Evolutionary conservation across 1,140 invertebrate genomes (phyloP).

Genomic region (Rhyacophila brunnea): DNA sequence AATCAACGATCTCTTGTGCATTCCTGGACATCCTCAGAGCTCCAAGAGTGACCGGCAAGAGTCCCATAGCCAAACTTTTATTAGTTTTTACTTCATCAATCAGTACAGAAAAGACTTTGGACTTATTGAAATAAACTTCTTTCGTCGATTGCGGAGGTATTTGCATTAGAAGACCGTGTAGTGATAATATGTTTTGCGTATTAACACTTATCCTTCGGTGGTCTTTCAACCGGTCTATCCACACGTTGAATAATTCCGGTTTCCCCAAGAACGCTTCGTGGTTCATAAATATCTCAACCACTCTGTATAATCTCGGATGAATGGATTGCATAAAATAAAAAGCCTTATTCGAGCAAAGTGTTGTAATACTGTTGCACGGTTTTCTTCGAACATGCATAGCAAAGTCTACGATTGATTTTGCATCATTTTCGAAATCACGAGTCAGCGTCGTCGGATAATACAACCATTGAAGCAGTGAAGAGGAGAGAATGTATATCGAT

Average conservation of each 20-base stretch:
- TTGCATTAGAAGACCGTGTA: conserved; percentile 8
- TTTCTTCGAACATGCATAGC: neutral
- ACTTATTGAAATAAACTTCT: neutral
- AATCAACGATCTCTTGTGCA: conserved; percentile 5
- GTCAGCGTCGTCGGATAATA: conserved; percentile 12
- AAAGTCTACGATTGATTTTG: conserved; percentile 8
- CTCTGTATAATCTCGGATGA: conserved; percentile 4
- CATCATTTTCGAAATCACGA: neutral
- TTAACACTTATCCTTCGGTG: conserved; percentile 2
- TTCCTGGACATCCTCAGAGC: conserved; percentile 4
- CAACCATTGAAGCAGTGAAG: conserved; percentile 17
- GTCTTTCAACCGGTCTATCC: conserved; percentile 8
- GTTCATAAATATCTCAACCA: conserved; percentile 4
- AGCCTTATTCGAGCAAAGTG: conserved; percentile 2
- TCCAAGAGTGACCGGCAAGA: conserved; percentile 8
- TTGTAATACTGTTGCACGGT: neutral
- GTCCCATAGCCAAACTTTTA: conserved; percentile 3
- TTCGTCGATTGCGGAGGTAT: neutral
- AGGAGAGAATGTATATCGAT: conserved; percentile 9
- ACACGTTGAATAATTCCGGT: conserved; percentile 4
- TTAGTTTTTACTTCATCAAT: conserved; percentile 5
- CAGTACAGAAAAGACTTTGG: conserved; percentile 3
- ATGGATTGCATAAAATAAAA: conserved; percentile 20
- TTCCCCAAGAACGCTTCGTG: neutral
- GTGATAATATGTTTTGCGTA: conserved; percentile 6